Evolutionary conservation across 2,113 vertebrate genomes (phyloP).

Genomic region (Xiphorhynchus elegans): DNA sequence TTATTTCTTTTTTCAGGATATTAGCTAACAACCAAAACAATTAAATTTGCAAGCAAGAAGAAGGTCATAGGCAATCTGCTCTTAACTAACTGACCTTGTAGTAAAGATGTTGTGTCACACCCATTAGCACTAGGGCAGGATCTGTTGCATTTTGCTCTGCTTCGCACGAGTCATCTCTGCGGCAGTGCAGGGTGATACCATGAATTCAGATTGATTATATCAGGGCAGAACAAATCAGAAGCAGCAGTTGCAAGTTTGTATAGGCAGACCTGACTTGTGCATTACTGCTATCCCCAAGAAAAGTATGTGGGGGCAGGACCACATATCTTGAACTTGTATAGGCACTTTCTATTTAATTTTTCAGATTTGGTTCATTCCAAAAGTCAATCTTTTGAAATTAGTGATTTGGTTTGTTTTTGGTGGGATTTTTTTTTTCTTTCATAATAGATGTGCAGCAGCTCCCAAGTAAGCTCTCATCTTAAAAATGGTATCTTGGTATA

Average conservation of each 20-base stretch:
- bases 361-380: not conserved
- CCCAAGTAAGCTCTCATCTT: not conserved
- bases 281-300: not conserved
- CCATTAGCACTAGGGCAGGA: not conserved
- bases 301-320: not conserved
- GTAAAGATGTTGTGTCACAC: not conserved
- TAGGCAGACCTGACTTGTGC: not conserved
- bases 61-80: not conserved
- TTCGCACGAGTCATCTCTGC: not conserved
- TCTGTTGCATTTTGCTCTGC: not conserved
- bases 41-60: slow-evolving; percentile 8
- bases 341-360: not conserved
- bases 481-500: not conserved
- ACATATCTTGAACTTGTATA: not conserved
- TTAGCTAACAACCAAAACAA: slow-evolving; percentile 15
- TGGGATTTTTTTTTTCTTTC: not conserved
- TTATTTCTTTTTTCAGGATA: not conserved
- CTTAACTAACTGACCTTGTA: not conserved
- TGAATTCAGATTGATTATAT: slow-evolving; percentile 1
- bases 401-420: not conserved
- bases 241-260: not conserved
- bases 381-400: not conserved
- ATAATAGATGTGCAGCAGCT: not conserved
- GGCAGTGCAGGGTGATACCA: not conserved
- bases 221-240: not conserved